phyloP scores from a whole-genome alignment of 92 coral and sea anemone species.

The Virgularia gustaviana region DNA sequence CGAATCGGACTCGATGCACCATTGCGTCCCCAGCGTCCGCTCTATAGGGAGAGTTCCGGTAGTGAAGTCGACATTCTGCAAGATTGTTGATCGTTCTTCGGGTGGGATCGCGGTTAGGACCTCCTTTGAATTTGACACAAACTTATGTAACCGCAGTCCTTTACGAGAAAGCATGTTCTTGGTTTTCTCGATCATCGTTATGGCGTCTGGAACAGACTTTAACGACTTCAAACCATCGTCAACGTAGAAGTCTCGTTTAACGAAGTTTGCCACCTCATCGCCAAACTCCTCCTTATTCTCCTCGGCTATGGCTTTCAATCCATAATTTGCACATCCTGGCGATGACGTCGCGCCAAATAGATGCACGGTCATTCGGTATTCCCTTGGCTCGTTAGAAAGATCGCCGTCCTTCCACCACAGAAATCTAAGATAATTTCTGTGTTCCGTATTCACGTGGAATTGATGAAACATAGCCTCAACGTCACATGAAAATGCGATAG shows the following conservation, averaged over 20 bases:
- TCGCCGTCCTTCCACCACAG: constrained; percentile 51
- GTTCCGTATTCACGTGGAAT: constrained; percentile 45
- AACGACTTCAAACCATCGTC: not conserved
- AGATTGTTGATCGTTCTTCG: not conserved
- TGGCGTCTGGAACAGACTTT: not conserved
- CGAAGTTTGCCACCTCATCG: not conserved
- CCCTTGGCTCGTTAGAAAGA: not conserved
- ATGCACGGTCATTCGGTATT: not conserved
- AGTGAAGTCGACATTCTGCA: not conserved
- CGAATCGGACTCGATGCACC: not conserved
- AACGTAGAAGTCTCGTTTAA: not conserved
- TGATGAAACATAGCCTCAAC: constrained; percentile 54
- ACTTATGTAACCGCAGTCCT: not conserved
- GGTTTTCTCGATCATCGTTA: not conserved
- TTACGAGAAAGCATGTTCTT: not conserved
- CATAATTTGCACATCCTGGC: not conserved
- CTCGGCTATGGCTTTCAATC: not conserved
- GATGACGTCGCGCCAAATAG: not conserved
- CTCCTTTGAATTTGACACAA: not conserved
- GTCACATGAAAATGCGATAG: constrained; percentile 54
- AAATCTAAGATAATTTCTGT: constrained; percentile 50
- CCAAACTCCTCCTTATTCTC: not conserved
- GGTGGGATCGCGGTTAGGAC: not conserved
- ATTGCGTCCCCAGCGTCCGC: not conserved
- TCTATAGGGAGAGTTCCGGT: not conserved